Evolutionary conservation across 2,888 invertebrate species (phyloP).

Genomic region (Caenorhabditis drosophilae): DNA sequence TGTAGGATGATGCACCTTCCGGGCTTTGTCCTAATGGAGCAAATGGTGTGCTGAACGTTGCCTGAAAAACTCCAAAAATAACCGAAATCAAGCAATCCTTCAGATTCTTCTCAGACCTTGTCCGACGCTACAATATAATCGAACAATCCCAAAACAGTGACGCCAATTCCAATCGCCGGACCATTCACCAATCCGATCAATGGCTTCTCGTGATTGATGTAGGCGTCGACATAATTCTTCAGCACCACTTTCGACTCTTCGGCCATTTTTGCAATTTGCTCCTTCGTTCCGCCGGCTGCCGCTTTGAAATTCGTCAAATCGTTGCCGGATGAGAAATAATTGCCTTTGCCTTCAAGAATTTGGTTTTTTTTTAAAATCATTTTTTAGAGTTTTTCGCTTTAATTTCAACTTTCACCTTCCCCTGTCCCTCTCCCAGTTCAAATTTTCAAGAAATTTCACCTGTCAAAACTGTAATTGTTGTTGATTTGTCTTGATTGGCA

Average conservation of each 20-base stretch:
- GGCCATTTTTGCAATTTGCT: conserved; percentile 52
- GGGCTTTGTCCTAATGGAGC: conserved; percentile 82
- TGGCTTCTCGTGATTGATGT: conserved; percentile 87
- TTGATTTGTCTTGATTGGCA: conserved; percentile 74
- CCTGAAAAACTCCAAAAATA: conserved; percentile 72
- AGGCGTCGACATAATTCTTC: conserved; percentile 71
- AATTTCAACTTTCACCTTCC: too few species aligned
- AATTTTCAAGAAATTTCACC: conserved; percentile 60
- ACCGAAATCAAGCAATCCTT: background rate
- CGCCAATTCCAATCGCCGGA: conserved; percentile 88
- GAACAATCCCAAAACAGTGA: conserved; percentile 83
- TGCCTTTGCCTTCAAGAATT: conserved; percentile 73
- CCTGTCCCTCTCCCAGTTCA: too few species aligned
- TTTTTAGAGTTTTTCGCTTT: background rate
- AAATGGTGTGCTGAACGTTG: conserved; percentile 88
- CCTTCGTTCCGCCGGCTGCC: conserved; percentile 46
- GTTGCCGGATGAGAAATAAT: conserved; percentile 86
- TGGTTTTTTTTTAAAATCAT: background rate
- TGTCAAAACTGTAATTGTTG: conserved; percentile 79
- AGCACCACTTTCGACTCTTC: conserved; percentile 52
- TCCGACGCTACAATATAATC: conserved; percentile 89
- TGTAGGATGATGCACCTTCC: conserved; percentile 87
- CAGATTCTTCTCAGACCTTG: conserved; percentile 68
- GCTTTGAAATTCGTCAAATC: conserved; percentile 74
- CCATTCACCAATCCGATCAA: conserved; percentile 89